Evolutionary conservation across 2,888 invertebrate species (phyloP).

Genomic region (Metopia argyrocephala): DNA sequence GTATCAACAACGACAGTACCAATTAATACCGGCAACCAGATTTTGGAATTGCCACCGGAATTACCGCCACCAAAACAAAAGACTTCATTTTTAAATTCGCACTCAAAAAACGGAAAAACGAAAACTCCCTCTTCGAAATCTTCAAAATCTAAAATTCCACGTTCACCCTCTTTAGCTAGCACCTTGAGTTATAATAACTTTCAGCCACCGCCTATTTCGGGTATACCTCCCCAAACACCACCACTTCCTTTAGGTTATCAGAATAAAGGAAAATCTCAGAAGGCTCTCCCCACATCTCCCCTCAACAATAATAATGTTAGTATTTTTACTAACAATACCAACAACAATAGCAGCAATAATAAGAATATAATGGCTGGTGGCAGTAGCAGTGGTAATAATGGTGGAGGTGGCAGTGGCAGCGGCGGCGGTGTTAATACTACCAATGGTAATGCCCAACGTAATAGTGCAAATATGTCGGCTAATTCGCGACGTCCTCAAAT

Average conservation of each 20-base stretch:
- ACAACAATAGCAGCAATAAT: slow-evolving; percentile 50
- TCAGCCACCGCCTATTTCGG: slow-evolving; percentile 60
- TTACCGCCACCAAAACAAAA: slow-evolving; percentile 75
- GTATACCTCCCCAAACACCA: slow-evolving; percentile 75
- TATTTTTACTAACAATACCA: slow-evolving; percentile 55
- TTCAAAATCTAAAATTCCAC: slow-evolving; percentile 74
- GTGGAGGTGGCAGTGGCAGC: slow-evolving; percentile 63
- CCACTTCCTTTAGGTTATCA: slow-evolving; percentile 74
- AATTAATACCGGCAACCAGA: slow-evolving; percentile 46
- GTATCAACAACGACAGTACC: slow-evolving; percentile 44
- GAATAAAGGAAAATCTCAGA: slow-evolving; percentile 69
- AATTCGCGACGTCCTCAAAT: slow-evolving; percentile 72
- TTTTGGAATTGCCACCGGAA: slow-evolving; percentile 69
- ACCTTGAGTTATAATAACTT: slow-evolving; percentile 67
- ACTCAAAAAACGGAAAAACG: slow-evolving; percentile 63
- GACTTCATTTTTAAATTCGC: slow-evolving; percentile 70
- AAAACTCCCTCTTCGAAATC: slow-evolving; percentile 61
- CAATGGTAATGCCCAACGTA: slow-evolving; percentile 66
- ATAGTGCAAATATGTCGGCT: slow-evolving; percentile 69
- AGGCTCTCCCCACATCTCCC: slow-evolving; percentile 41
- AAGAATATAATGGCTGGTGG: slow-evolving; percentile 67
- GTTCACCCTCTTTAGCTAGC: slow-evolving; percentile 74
- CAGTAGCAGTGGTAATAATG: slow-evolving; percentile 62
- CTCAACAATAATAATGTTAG: slow-evolving; percentile 57
- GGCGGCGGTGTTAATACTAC: slow-evolving; percentile 64